These are phyloP conservation scores for Harpalus rubripes DNA, from an alignment of 2,888 invertebrate species.

Conservation along the genomic window DNA sequence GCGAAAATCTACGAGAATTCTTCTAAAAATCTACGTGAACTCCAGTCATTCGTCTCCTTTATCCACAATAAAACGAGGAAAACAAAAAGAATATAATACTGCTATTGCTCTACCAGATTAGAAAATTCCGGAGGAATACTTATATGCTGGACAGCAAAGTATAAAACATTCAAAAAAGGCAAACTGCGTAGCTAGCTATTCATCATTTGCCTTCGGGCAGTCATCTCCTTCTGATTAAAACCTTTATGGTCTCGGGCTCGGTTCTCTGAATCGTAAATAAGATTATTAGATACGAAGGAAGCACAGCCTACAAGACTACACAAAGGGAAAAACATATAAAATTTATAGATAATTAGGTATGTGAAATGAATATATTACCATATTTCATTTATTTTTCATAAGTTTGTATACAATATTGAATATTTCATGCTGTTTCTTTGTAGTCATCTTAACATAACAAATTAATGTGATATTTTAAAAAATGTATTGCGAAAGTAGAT, in stretches of 20 bases:
- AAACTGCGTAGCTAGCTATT: conserved; percentile 9
- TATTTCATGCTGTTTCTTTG: too few relatives aligned
- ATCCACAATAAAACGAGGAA: conserved; percentile 39
- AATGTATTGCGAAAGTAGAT: too few relatives aligned
- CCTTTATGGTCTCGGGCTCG: conserved; percentile 13
- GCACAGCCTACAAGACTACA: neutral
- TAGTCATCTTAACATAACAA: too few relatives aligned
- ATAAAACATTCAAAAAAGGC: conserved; percentile 38
- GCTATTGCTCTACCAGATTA: conserved; percentile 44
- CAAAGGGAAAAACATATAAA: too few relatives aligned
- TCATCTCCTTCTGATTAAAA: conserved; percentile 31
- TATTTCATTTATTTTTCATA: too few relatives aligned
- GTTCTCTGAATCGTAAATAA: conserved; percentile 12
- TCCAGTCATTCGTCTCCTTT: conserved; percentile 20
- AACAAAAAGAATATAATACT: conserved; percentile 49
- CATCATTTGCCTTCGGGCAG: conserved; percentile 31
- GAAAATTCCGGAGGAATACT: conserved; percentile 23
- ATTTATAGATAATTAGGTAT: neutral
- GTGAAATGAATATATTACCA: too few relatives aligned
- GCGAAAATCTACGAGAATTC: conserved; percentile 60
- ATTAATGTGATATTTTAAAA: too few relatives aligned
- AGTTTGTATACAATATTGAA: too few relatives aligned
- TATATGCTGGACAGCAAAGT: neutral
- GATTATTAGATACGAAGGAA: neutral
- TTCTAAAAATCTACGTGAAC: neutral